Evolutionary conservation across 1,140 invertebrate species (phyloP).

Genomic region (Mesaphorura yosii): DNA sequence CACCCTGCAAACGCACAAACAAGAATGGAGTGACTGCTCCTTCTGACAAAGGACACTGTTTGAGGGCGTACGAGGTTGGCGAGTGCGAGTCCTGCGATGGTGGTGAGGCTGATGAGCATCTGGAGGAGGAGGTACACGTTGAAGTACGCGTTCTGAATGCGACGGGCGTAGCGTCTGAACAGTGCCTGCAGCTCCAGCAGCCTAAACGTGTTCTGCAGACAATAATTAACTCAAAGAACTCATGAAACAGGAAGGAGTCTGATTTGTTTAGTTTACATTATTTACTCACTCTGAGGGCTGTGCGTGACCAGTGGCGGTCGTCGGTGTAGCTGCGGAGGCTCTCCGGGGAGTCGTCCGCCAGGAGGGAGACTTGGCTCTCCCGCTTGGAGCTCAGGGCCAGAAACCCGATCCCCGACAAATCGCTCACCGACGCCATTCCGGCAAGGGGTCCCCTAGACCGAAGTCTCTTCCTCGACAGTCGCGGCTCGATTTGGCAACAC

Average conservation of each 20-base stretch:
- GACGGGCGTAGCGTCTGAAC: slow-evolving; percentile 58
- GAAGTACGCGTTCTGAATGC: slow-evolving; percentile 61
- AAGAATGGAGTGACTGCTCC: too few species aligned
- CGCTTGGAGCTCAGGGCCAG: slow-evolving; percentile 9
- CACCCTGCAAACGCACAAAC: too few species aligned
- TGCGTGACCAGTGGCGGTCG: slow-evolving; percentile 34
- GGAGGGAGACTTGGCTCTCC: slow-evolving; percentile 21
- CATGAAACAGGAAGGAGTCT: not conserved
- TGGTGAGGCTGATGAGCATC: slow-evolving; percentile 47
- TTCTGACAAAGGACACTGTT: too few species aligned
- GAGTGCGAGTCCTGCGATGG: slow-evolving; percentile 45
- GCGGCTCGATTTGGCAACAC: too few species aligned
- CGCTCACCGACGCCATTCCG: not conserved
- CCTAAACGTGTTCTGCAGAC: slow-evolving; percentile 55
- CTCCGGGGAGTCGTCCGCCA: slow-evolving; percentile 14
- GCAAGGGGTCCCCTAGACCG: too few species aligned
- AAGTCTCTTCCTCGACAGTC: too few species aligned
- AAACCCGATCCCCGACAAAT: not conserved
- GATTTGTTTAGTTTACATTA: slow-evolving; percentile 2
- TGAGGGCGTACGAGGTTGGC: not conserved
- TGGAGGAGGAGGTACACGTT: slow-evolving; percentile 60
- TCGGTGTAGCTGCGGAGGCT: slow-evolving; percentile 23
- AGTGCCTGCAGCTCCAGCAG: slow-evolving; percentile 58
- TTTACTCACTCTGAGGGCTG: slow-evolving; percentile 32
- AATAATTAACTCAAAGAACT: not conserved